Evolutionary conservation across 2,797 vertebrate species (phyloP), one percentile per base, ranked within the genome.

Genomic region (Alca torda): DNA sequence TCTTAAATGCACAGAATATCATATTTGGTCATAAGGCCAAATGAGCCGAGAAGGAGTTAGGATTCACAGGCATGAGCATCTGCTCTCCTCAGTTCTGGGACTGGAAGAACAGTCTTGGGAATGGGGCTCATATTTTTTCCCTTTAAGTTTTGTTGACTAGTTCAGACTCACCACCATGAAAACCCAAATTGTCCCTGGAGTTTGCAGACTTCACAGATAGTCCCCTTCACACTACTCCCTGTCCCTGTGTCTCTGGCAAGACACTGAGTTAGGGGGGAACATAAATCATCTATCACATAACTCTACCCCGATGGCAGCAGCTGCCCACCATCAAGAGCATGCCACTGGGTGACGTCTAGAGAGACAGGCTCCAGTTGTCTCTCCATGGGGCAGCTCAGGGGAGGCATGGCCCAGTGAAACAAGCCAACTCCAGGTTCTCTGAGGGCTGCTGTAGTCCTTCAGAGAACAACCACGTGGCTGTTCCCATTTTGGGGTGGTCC

Each of bases 101-200:
- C 10, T 59, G 50, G 28, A 43, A 70, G 41, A 69, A 88, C 6
- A 59, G 31, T n/a, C 35, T 45, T 80, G 21, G 41, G 60, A 87
- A 67, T 0, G 0, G 0, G 16, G 35, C 2, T 83, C 3, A 16
- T 51, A 6, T 56, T 86, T 80, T 64, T 53, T 28, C 24, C 20
- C 5, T 45, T 13, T 46, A 20, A 75, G 4, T 75, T 80, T 61
- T 72, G 15, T 53, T 75, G n/a, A n/a, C 30, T 73, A 26, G 28
- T 60, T 60, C 43, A 85, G 60, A 92, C 16, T 16, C 54, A 60
- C 21, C 28, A 56, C 23, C 68, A 45, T 6, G 16, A 91, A 82
- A 84, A 35, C 17, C 2, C 30, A 51, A 63, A 80, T 41, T 0
- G 0, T 46, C 28, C 30, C 46, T 75, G 26, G 37, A 75, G n/a